Evolutionary conservation across 2,797 vertebrate genomes (phyloP), one percentile per base, ranked within the genome.

Genomic region (Liparis tanakae): DNA sequence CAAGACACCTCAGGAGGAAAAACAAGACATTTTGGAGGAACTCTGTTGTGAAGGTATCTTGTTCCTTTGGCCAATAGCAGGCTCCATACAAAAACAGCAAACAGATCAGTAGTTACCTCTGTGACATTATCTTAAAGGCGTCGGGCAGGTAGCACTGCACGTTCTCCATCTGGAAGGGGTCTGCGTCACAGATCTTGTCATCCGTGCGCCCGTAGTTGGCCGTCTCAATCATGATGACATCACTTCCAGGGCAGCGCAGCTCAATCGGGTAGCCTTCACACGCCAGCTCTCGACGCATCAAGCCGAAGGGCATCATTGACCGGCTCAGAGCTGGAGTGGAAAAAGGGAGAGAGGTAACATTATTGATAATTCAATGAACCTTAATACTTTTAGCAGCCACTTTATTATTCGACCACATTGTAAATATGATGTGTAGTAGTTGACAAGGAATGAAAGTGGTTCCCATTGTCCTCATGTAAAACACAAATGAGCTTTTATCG

Each of bases 101-200:
- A 87, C 82, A 82, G 78, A 87, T 86, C 76, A 33, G 85, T 87
- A 76, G 51, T 75, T 88, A 98, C 97, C 97, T 96, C 92, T 96
- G 96, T 18, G 96, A 96, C 96, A 97, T 98, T 91, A 98, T 98
- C 93, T 98, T 98, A 92, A 97, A 96, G 85, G 96, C 96, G 0
- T 97, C 96, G 0, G 97, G 96, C 79, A 97, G 93, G 93, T 97
- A 97, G 89, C 97, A 98, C 91, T 97, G 96, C 82, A 97, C 96
- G 0, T 98, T 98, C 91, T 97, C 96, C 97, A 98, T 98, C 94
- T 98, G 97, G 92, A 97, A 98, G 18, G 96, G 96, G 89, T 98
- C 97, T 0, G 97, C 97, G 0, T 98, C 97, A 37, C 97, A 98
- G 92, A 98, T 98, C 92, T 98, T 98, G 94, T 97, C 96, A 0